Evolutionary conservation across 1,140 invertebrate species (phyloP).

Genomic region (Sitophilus oryzae): DNA sequence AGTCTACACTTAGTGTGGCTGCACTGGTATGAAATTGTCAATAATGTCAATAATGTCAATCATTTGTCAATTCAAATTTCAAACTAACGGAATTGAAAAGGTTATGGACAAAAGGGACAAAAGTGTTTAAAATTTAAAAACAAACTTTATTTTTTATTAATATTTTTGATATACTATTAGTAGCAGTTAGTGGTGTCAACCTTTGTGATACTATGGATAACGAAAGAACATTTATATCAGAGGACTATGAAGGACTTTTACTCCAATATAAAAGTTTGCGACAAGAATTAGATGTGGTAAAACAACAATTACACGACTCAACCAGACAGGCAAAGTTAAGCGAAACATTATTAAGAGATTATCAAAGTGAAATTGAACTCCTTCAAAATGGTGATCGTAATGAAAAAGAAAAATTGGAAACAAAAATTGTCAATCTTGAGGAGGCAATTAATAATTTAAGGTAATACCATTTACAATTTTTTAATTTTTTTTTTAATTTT

Average conservation of each 20-base stretch:
- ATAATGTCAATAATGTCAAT: no score
- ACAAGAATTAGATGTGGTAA: not conserved
- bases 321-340: not conserved
- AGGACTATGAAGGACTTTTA: not conserved
- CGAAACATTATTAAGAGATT: not conserved
- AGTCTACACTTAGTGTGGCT: no score
- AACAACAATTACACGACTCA: not conserved
- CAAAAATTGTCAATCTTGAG: not conserved
- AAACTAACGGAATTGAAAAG: no score
- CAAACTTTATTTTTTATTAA: not conserved
- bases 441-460: not conserved
- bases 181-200: not conserved
- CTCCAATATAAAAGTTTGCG: not conserved
- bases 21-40: no score
- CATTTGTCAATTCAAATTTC: no score
- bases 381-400: not conserved
- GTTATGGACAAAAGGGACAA: no score
- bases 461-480: not conserved
- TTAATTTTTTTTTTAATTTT: not conserved
- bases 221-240: not conserved
- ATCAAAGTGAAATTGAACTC: not conserved
- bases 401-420: not conserved
- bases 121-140: no score
- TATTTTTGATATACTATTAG: not conserved
- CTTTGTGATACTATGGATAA: not conserved